phyloP scores from a whole-genome alignment of 2,113 vertebrate genomes.

The Anhinga anhinga region DNA sequence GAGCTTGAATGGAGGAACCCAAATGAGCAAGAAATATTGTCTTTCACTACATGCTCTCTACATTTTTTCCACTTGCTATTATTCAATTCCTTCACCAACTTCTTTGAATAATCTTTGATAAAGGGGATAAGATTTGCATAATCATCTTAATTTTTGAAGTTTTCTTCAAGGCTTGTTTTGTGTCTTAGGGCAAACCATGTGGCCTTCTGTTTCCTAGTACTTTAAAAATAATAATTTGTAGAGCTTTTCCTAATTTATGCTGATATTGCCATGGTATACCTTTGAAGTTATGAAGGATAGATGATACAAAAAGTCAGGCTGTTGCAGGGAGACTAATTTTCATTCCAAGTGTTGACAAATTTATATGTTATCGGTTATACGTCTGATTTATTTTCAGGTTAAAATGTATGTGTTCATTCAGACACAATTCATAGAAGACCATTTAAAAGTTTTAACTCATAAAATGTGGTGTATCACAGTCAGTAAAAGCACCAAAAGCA shows the following conservation, averaged over 20 bases:
- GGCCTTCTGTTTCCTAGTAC: not conserved
- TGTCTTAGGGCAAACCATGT: not conserved
- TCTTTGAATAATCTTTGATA: not conserved
- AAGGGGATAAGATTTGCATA: not conserved
- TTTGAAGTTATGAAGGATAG: not conserved
- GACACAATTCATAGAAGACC: not conserved
- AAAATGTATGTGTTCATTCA: not conserved
- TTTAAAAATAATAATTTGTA: not conserved
- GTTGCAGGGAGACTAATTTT: not conserved
- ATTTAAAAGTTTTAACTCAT: not conserved
- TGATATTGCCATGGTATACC: not conserved
- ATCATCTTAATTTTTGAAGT: not conserved
- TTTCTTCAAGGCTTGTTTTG: not conserved
- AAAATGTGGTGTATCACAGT: not conserved
- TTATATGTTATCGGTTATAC: not conserved
- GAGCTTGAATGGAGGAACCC: not conserved
- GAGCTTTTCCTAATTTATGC: not conserved
- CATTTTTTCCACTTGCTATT: not conserved
- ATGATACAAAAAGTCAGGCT: not conserved
- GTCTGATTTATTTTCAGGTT: not conserved
- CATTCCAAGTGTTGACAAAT: not conserved
- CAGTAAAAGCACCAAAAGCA: conserved; percentile 45
- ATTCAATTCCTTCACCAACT: not conserved
- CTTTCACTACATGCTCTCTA: not conserved
- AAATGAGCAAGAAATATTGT: not conserved